Evolutionary conservation across 2,797 vertebrate genomes (phyloP), one percentile per base, ranked within the genome.

Genomic region (Lophius americanus): DNA sequence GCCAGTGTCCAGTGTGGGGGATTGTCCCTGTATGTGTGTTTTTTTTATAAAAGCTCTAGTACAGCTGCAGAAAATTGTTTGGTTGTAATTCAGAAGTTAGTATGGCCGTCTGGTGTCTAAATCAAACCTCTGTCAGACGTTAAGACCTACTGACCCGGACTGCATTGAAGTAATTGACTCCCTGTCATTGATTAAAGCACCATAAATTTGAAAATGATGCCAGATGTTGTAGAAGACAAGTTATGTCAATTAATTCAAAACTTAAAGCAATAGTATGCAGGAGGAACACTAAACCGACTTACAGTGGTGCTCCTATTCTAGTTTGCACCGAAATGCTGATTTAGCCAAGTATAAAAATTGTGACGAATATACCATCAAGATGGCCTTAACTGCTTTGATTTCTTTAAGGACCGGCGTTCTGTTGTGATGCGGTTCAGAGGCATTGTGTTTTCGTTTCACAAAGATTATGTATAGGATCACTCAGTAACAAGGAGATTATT

Each of bases 11-110:
- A 23, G 70, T 59, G 68, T 70, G 66, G 64, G 55, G 5, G 38
- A 63, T 41, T 70, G 35, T 39, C 43, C 37, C 38, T 35, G 10
- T 2, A 36, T 46, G 56, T 58, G 12, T 43, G 13, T 43, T 13
- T 47, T 41, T 41, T 73, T 60, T 64, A 33, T 51, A 58, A 73
- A 70, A 70, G 63, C 73, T 63, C 32, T 65, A 68, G 56, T 62
- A 48, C 71, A 68, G 59, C 78, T 67, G 42, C 60, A 72, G 72
- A 79, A 79, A 72, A 76, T 62, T 65, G 67, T 82, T 78, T 73
- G 60, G 46, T 82, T 60, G 47, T 68, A 60, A 80, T 81, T 84
- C 53, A 75, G 67, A 80, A 43, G 38, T 56, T 7, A 2, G 38
- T 64, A 7, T 74, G 68, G 53, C 10, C 5, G 51, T 39, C 50